Base-by-base conservation (phyloP, 1,140 invertebrate genomes). In the Lepidurus arcticus region DNA sequence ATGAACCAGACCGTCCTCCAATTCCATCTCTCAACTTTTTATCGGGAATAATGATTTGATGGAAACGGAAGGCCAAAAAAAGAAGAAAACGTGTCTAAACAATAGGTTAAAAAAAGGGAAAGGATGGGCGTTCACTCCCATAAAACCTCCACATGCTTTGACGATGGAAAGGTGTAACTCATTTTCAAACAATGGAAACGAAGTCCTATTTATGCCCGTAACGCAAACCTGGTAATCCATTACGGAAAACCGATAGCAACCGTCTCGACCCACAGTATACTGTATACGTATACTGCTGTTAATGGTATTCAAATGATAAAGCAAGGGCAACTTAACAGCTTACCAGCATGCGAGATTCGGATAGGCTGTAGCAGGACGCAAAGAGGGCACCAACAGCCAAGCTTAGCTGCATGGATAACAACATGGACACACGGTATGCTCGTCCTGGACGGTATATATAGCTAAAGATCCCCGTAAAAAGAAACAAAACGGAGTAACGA, bases 261-360 rank as follows among this genome's bases (percentile, higher is more conserved):
- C 13, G 53, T n/a, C 16, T 21, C 53, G 53, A 21, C 53, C 53
- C 53, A 65, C 53, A 34, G 4, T 65, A 13, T 21, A 65, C 16
- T 65, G 16, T 21, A 65, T 65, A 65, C 53, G 21, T 65, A 65
- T 65, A 34, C 53, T 13, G 6, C 21, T 13, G 53, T 21, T 65
- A 65, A 65, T 65, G 53, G 53, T 7, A 65, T 21, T n/a, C 53
- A 65, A 65, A 65, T n/a, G 21, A 65, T 65, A 65, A 21, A 65
- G 53, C 53, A 47, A 47, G 45, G 45, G 21, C 53, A 65, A 65
- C 53, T 65, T 65, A 65, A 65, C 53, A 65, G 53, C 53, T 65
- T 65, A 65, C 53, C 53, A 65, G 53, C 53, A 65, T 65, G 53
- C 53, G 21, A 65, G 53, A 65, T 65, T 65, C 16, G 53, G 21